These are phyloP conservation scores for Illadopsis cleaveri DNA, from an alignment of 2,113 vertebrate species.

Conservation along the genomic window DNA sequence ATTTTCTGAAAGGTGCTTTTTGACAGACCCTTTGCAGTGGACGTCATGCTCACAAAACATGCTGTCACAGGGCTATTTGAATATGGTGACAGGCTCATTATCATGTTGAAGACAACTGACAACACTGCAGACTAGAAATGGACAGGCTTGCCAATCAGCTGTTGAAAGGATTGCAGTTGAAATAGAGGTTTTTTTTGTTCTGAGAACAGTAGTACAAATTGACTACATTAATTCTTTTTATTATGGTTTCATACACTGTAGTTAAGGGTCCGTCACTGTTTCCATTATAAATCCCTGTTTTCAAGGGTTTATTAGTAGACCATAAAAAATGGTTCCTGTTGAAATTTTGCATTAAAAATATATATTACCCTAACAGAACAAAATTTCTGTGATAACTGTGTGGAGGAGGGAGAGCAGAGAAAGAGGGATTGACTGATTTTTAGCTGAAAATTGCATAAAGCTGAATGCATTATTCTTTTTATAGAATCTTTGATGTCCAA, in stretches of 20 bases:
- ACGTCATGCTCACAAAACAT: slow-evolving; percentile 83
- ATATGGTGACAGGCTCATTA: slow-evolving; percentile 90
- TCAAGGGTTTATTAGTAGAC: slow-evolving; percentile 73
- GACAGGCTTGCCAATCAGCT: slow-evolving; percentile 84
- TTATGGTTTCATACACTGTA: slow-evolving; percentile 73
- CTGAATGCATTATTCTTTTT: slow-evolving; percentile 49
- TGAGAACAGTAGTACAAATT: slow-evolving; percentile 83
- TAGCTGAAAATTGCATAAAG: slow-evolving; percentile 36
- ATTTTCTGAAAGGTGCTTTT: slow-evolving; percentile 83
- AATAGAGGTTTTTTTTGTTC: slow-evolving; percentile 78
- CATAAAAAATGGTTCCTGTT: slow-evolving; percentile 61
- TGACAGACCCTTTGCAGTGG: slow-evolving; percentile 84
- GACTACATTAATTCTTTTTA: slow-evolving; percentile 85
- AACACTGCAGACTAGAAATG: slow-evolving; percentile 79
- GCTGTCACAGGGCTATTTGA: slow-evolving; percentile 86
- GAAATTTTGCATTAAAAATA: slow-evolving; percentile 60
- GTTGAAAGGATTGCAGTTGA: slow-evolving; percentile 78
- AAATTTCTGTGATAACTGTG: slow-evolving; percentile 17
- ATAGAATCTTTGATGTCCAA: slow-evolving; percentile 22
- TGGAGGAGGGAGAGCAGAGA: neutral
- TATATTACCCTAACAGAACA: neutral
- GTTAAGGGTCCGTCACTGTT: slow-evolving; percentile 74
- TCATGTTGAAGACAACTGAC: slow-evolving; percentile 83
- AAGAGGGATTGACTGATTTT: neutral
- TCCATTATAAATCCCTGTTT: slow-evolving; percentile 76